Conservation (phyloP, 2,113 vertebrate species). For the Carassius gibelio region DNA sequence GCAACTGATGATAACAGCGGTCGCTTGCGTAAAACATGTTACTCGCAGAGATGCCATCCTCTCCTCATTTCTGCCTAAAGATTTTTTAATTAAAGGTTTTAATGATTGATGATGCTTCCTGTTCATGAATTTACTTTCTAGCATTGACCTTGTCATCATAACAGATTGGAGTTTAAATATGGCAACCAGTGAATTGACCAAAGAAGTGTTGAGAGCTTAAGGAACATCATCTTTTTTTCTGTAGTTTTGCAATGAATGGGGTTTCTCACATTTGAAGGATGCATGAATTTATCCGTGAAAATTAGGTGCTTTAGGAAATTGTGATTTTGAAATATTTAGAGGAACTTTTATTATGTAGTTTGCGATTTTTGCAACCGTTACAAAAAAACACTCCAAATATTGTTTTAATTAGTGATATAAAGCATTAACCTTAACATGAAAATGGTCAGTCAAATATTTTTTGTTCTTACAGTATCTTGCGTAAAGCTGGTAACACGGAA, state of each 20-base stretch:
- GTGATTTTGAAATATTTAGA: not conserved
- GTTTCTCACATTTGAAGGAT: not conserved
- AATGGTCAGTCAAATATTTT: too few species aligned
- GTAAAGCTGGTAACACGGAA: too few species aligned
- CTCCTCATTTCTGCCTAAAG: not conserved
- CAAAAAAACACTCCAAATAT: not conserved
- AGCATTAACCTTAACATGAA: too few species aligned
- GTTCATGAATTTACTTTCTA: not conserved
- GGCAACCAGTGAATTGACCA: not conserved
- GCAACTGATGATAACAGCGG: conserved; percentile 12
- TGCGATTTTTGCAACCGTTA: not conserved
- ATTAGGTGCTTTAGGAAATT: not conserved
- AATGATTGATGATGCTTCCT: conserved; percentile 9
- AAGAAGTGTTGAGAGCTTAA: not conserved
- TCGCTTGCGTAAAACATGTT: not conserved
- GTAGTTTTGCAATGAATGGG: not conserved
- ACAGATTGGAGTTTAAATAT: conserved; percentile 4
- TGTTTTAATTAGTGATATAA: too few species aligned
- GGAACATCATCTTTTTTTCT: not conserved
- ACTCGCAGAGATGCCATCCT: not conserved
- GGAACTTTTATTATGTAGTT: not conserved
- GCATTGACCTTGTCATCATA: conserved; percentile 4
- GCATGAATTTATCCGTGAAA: not conserved
- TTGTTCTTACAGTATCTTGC: too few species aligned
- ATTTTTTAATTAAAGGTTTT: not conserved